These are phyloP conservation scores for Caenorhabditis uteleia DNA, from an alignment of 2,888 invertebrate species.

Conservation along the genomic window DNA sequence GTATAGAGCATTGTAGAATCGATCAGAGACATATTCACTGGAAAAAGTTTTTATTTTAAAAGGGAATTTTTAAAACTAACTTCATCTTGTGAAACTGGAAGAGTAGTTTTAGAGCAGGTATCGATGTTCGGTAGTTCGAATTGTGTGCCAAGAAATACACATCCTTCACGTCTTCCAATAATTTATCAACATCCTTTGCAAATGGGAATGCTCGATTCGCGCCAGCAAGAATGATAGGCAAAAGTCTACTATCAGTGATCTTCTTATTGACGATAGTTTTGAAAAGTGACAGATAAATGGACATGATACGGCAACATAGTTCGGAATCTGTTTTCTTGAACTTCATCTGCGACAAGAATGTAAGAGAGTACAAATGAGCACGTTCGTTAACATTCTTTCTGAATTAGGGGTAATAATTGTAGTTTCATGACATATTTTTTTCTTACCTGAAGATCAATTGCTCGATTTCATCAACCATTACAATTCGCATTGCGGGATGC, in stretches of 20 bases:
- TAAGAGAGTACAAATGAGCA: constrained; percentile 91
- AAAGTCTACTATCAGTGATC: constrained; percentile 83
- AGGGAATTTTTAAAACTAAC: constrained; percentile 20
- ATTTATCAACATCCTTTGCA: constrained; percentile 75
- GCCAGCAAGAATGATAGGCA: constrained; percentile 83
- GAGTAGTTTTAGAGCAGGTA: constrained; percentile 76
- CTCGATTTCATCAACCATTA: constrained; percentile 87
- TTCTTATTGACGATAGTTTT: constrained; percentile 77
- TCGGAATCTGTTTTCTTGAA: constrained; percentile 71
- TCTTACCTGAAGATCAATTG: constrained; percentile 79
- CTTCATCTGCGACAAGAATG: constrained; percentile 86
- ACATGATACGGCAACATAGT: constrained; percentile 80
- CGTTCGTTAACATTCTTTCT: constrained; percentile 83
- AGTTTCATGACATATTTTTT: neutral
- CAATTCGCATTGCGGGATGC: constrained; percentile 89
- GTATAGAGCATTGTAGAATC: constrained; percentile 84
- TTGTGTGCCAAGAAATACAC: constrained; percentile 83
- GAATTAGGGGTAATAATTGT: constrained; percentile 55
- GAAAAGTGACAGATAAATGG: constrained; percentile 93
- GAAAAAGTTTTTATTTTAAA: constrained; percentile 7
- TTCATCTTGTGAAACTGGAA: constrained; percentile 75
- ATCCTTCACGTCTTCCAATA: constrained; percentile 78
- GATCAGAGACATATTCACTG: constrained; percentile 71
- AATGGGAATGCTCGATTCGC: constrained; percentile 85
- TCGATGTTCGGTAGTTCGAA: constrained; percentile 78